phyloP scores from a whole-genome alignment of 2,797 vertebrate genomes.

The Eulemur albifrons region DNA sequence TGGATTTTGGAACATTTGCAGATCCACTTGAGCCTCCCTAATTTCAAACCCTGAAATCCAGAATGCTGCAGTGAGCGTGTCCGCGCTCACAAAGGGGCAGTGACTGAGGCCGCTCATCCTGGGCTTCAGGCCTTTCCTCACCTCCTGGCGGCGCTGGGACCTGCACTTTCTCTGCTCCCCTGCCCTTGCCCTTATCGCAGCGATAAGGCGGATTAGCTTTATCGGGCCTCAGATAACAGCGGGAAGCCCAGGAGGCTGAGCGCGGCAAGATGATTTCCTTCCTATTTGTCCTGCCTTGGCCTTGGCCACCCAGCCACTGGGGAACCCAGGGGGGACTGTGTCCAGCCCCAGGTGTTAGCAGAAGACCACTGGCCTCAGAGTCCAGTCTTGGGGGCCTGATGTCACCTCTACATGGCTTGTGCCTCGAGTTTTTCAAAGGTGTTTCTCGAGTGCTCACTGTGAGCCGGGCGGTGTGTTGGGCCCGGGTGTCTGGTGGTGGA shows the following conservation, averaged over 20 bases:
- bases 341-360: not conserved
- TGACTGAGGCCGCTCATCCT: not conserved
- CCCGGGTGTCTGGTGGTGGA: not conserved
- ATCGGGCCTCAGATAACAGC: slow-evolving; percentile 54
- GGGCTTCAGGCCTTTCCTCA: not conserved
- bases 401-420: not conserved
- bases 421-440: accelerated
- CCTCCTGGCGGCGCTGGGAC: not conserved
- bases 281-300: not conserved
- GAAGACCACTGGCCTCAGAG: not conserved
- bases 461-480: not conserved
- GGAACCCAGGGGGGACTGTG: accelerated
- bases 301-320: not conserved
- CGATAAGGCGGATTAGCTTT: slow-evolving; percentile 59
- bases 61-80: not conserved
- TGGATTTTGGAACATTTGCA: not conserved
- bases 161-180: not conserved
- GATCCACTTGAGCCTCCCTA: not conserved
- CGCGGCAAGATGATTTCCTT: not conserved
- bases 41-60: not conserved
- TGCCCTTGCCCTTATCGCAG: not conserved
- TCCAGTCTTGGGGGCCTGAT: not conserved
- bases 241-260: not conserved
- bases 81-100: not conserved
- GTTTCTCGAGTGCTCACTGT: not conserved